Percentiles rank a stretch among this genome's conserved stretches.
Conservation (phyloP, 2,888 invertebrate species). For the Malthinus seriepunctatus region DNA sequence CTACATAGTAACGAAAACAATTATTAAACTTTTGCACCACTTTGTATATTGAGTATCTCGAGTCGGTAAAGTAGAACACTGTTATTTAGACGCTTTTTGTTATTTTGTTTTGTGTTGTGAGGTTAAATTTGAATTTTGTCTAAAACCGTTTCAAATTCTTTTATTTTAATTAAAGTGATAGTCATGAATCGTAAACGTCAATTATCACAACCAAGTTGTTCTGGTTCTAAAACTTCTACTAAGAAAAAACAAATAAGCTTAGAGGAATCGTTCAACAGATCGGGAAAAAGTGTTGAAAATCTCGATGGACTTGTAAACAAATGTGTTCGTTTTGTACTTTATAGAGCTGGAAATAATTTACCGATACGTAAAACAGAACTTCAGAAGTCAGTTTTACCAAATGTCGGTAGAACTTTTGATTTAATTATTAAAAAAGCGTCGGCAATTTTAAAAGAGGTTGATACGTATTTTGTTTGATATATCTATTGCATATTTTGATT, state of each 20-base stretch:
- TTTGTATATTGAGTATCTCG: too few species aligned
- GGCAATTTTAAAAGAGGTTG: slow-evolving; percentile 17
- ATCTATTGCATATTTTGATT: background rate
- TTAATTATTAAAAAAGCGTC: slow-evolving; percentile 9
- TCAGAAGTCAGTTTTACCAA: slow-evolving; percentile 14
- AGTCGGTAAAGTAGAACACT: too few species aligned
- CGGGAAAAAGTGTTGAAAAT: slow-evolving; percentile 5
- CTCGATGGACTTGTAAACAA: slow-evolving; percentile 13
- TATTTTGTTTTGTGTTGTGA: too few species aligned
- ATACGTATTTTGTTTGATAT: background rate
- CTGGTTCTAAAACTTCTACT: too few species aligned
- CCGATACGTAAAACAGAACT: slow-evolving; percentile 22
- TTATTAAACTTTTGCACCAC: too few species aligned
- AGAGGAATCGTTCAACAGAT: background rate
- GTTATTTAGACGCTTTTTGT: too few species aligned
- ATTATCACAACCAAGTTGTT: too few species aligned
- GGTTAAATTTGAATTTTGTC: too few species aligned
- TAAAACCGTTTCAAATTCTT: too few species aligned
- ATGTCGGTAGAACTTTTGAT: slow-evolving; percentile 14
- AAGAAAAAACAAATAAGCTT: slow-evolving; percentile 2
- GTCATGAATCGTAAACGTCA: too few species aligned
- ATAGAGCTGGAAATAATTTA: slow-evolving; percentile 14
- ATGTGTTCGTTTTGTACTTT: slow-evolving; percentile 20
- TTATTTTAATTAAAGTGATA: too few species aligned
- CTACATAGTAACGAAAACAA: too few species aligned